These are phyloP conservation scores for Andinoacara biseriatus DNA, from an alignment of 2,113 vertebrate genomes.

Conservation along the genomic window DNA sequence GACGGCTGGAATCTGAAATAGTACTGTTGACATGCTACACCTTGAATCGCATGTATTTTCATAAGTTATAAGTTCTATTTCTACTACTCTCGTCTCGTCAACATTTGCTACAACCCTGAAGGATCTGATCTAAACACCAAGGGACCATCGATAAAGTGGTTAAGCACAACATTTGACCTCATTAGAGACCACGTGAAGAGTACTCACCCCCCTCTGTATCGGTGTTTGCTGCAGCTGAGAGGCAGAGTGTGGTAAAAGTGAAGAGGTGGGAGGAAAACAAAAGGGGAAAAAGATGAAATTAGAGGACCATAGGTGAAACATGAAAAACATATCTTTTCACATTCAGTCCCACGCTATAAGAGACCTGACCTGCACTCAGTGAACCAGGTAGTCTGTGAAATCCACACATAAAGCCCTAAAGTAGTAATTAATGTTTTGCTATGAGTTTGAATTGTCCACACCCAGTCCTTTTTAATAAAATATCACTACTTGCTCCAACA, in stretches of 20 bases:
- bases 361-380: slow-evolving; percentile 30
- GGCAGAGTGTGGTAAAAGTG: slow-evolving; percentile 4
- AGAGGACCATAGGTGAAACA: neutral
- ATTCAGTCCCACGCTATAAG: slow-evolving; percentile 16
- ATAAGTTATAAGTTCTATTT: neutral
- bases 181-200: slow-evolving; percentile 7
- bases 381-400: neutral
- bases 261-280: neutral
- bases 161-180: neutral
- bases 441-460: neutral
- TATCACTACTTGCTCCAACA: slow-evolving; percentile 6
- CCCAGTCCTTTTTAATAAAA: neutral
- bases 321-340: neutral
- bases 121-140: slow-evolving; percentile 13
- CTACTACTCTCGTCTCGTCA: neutral
- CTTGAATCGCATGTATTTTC: neutral
- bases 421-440: slow-evolving; percentile 48
- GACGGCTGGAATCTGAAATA: neutral
- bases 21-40: neutral
- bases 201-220: slow-evolving; percentile 70
- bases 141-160: neutral
- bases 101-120: neutral
- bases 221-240: slow-evolving; percentile 56
- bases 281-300: neutral
- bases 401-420: slow-evolving; percentile 16